A percentile compares a stretch with the other conserved stretches of the same genome.
Evolutionary conservation across 2,797 vertebrate species (phyloP).

Genomic region (Molossus molossus): DNA sequence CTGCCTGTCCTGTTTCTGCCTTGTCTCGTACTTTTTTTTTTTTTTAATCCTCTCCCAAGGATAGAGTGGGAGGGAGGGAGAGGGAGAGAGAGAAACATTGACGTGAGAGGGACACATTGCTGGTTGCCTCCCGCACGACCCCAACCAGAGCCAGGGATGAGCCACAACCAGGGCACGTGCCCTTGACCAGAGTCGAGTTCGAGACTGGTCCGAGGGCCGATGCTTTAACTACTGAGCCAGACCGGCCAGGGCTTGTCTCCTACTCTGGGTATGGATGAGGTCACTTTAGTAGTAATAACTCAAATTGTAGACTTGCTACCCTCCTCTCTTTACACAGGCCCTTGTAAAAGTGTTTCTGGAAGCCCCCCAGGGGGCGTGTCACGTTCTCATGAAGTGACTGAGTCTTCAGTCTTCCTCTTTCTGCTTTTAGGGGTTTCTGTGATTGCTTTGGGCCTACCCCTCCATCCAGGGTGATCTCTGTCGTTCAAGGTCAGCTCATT

Average conservation of each 20-base stretch:
- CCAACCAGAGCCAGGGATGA: too few species aligned
- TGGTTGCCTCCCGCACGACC: too few species aligned
- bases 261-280: not conserved
- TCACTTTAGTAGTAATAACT: not conserved
- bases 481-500: slow-evolving; percentile 7
- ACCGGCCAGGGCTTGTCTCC: not conserved
- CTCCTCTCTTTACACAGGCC: not conserved
- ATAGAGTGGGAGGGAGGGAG: too few species aligned
- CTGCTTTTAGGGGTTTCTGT: not conserved
- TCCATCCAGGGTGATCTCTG: not conserved
- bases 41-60: too few species aligned
- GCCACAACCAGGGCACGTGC: too few species aligned
- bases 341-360: slow-evolving; percentile 21
- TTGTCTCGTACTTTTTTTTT: not conserved
- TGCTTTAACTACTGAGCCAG: too few species aligned
- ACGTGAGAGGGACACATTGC: too few species aligned
- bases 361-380: not conserved
- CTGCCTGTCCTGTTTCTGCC: not conserved
- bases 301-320: not conserved
- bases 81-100: too few species aligned
- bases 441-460: not conserved
- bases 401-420: not conserved
- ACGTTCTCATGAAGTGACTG: not conserved
- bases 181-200: too few species aligned
- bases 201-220: too few species aligned